Percentiles rank a stretch among this genome's conserved stretches.
phyloP scores from a whole-genome alignment of 1,140 invertebrate species.

The Oreohelix idahoensis region DNA sequence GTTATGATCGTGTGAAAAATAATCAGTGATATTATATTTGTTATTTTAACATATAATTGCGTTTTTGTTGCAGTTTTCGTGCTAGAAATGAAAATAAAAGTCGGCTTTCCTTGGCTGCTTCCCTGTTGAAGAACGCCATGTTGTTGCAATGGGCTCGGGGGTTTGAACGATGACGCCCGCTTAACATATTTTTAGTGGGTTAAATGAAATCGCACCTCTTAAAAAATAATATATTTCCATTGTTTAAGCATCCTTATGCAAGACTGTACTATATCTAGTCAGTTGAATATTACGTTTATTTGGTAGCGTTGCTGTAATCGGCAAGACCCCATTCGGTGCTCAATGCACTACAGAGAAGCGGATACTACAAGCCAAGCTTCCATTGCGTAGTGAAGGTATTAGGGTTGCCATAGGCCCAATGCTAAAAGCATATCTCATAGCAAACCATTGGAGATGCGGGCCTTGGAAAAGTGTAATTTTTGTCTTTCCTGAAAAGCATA shows the following conservation, averaged over 20 bases:
- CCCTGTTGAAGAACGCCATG: constrained; percentile 52
- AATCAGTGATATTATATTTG: not conserved
- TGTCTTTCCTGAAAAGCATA: not conserved
- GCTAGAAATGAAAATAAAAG: not conserved
- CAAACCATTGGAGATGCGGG: too few relatives aligned
- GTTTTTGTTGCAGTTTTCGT: not conserved
- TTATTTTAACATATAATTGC: not conserved
- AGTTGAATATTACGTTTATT: not conserved
- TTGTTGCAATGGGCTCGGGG: constrained; percentile 28
- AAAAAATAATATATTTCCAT: not conserved
- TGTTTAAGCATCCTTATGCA: not conserved
- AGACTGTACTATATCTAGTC: not conserved
- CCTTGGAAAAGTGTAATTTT: constrained; percentile 36
- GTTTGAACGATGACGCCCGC: constrained; percentile 27
- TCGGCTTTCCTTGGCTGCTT: constrained; percentile 9
- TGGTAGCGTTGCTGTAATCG: not conserved
- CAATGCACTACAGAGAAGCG: not conserved
- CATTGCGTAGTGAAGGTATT: too few relatives aligned
- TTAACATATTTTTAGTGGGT: not conserved
- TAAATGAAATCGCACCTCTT: not conserved
- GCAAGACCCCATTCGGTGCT: not conserved
- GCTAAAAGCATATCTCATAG: too few relatives aligned
- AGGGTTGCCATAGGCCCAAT: too few relatives aligned
- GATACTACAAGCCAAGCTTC: constrained; percentile 29
- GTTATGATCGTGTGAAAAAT: not conserved